Conservation (phyloP, 2,888 invertebrate species). For the Cataglyphis livida region DNA sequence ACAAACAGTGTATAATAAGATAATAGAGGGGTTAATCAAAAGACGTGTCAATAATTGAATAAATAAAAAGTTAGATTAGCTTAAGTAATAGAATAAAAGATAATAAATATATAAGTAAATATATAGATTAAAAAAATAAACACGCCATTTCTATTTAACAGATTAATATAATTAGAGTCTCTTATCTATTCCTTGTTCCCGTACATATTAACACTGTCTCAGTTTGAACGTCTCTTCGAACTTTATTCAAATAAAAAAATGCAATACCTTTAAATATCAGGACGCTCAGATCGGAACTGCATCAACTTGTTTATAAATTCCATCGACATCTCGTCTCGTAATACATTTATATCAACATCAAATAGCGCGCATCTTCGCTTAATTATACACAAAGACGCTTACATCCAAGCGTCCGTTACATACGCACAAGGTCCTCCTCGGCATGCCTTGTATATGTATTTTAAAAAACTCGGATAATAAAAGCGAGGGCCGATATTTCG, state of each 20-base stretch:
- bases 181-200: not conserved
- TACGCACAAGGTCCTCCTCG: constrained; percentile 13
- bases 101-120: not conserved
- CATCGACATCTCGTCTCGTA: not conserved
- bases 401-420: not conserved
- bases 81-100: not conserved
- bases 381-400: not conserved
- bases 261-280: constrained; percentile 5
- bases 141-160: not conserved
- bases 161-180: not conserved
- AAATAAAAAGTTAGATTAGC: not conserved
- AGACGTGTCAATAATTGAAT: not conserved
- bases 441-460: not conserved
- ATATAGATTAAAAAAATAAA: not conserved
- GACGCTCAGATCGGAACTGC: not conserved
- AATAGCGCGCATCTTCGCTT: not conserved
- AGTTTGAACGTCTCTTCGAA: constrained; percentile 12
- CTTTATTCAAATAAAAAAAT: constrained; percentile 20
- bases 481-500: not conserved
- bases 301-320: constrained; percentile 1
- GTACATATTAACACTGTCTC: not conserved
- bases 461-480: not conserved
- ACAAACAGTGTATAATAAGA: not conserved
- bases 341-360: not conserved
- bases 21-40: not conserved